Conservation (phyloP, 1,140 invertebrate genomes). For the Odontomachus brunneus region DNA sequence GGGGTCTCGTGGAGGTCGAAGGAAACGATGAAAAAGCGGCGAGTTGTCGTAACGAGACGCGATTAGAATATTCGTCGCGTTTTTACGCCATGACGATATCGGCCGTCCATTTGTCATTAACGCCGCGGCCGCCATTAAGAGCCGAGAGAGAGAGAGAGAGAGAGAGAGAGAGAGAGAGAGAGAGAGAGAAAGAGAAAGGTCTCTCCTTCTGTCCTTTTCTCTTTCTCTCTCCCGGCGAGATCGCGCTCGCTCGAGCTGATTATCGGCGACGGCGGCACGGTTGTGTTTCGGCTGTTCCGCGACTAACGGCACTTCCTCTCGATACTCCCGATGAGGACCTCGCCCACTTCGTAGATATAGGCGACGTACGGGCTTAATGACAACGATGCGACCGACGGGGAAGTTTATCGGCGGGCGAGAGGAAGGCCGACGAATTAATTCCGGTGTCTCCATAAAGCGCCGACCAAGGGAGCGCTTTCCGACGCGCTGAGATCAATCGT, state of each 20-base stretch:
- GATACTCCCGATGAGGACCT: constrained; percentile 30
- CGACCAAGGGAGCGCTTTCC: too few species aligned
- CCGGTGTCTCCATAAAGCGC: background rate
- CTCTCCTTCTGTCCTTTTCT: background rate
- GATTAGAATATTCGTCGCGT: constrained; percentile 57
- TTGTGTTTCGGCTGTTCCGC: constrained; percentile 1
- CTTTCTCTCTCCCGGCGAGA: constrained; percentile 36
- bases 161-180: too few species aligned
- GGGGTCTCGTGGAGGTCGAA: background rate
- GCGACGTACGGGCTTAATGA: constrained; percentile 1
- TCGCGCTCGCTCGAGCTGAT: constrained; percentile 38
- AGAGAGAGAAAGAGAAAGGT: too few species aligned
- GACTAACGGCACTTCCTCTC: constrained; percentile 49
- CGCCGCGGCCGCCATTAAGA: constrained; percentile 61
- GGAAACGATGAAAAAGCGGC: constrained; percentile 12
- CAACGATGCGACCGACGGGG: background rate
- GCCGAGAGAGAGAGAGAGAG: constrained; percentile 10
- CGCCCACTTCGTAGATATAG: constrained; percentile 23
- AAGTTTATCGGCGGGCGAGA: constrained; percentile 21
- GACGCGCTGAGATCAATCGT: too few species aligned
- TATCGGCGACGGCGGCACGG: background rate
- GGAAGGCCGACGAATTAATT: constrained; percentile 24
- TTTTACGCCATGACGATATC: constrained; percentile 59
- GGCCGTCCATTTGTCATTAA: constrained; percentile 60
- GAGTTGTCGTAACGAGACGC: constrained; percentile 38